These are phyloP conservation scores for Erebia ligea DNA, from an alignment of 2,888 invertebrate genomes.

Conservation along the genomic window DNA sequence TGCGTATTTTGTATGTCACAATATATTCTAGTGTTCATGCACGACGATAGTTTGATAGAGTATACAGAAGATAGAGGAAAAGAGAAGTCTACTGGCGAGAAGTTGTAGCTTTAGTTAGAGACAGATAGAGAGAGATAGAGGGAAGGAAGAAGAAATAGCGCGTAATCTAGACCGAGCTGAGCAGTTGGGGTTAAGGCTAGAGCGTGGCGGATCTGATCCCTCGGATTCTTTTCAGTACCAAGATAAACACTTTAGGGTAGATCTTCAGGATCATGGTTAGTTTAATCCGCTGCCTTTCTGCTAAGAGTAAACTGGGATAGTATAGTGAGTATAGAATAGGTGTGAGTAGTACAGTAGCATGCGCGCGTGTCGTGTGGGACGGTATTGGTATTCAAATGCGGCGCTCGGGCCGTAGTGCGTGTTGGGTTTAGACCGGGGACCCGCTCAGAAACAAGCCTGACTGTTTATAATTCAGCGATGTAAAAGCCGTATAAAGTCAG, in stretches of 20 bases:
- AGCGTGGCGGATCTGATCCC: constrained; percentile 67
- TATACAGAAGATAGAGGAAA: constrained; percentile 79
- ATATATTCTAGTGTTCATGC: constrained; percentile 82
- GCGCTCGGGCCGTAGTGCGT: constrained; percentile 80
- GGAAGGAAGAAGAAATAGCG: constrained; percentile 75
- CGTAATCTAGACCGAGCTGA: constrained; percentile 78
- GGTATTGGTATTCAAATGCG: constrained; percentile 90
- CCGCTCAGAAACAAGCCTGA: constrained; percentile 34
- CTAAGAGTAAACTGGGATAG: constrained; percentile 79
- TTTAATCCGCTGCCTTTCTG: constrained; percentile 74
- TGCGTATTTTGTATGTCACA: constrained; percentile 79
- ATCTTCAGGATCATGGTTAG: constrained; percentile 71
- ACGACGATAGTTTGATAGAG: constrained; percentile 79
- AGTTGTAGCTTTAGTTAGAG: constrained; percentile 77
- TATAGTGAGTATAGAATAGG: constrained; percentile 78
- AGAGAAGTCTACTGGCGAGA: constrained; percentile 80
- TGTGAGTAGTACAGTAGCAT: constrained; percentile 79
- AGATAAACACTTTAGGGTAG: constrained; percentile 50
- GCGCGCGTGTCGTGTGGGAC: constrained; percentile 82
- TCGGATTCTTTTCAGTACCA: constrained; percentile 62
- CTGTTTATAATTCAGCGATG: constrained; percentile 25
- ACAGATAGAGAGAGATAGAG: constrained; percentile 74
- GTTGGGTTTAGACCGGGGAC: constrained; percentile 54
- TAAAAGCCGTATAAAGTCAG: constrained; percentile 31
- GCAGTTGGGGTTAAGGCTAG: constrained; percentile 75